These are phyloP conservation scores for Abrostola triplasia DNA, from an alignment of 2,888 invertebrate genomes.

Conservation along the genomic window DNA sequence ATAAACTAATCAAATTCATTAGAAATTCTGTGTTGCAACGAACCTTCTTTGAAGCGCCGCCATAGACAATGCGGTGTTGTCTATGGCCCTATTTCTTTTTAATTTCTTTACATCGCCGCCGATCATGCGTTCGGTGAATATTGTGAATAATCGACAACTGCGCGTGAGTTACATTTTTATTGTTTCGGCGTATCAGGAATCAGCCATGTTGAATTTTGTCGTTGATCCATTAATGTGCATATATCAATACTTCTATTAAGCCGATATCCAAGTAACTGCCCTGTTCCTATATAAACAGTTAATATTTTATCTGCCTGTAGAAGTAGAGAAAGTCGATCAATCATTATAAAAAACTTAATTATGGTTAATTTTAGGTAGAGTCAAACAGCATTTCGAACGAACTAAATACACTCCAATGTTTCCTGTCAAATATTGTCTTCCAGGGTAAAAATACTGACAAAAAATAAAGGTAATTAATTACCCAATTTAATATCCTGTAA, in stretches of 20 bases:
- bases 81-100: constrained; percentile 82
- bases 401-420: too few relatives aligned
- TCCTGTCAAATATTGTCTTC: too few relatives aligned
- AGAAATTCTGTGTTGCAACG: constrained; percentile 66
- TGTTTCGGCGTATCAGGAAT: constrained; percentile 39
- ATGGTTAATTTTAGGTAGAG: too few relatives aligned
- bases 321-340: too few relatives aligned
- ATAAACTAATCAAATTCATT: constrained; percentile 73
- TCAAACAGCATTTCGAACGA: too few relatives aligned
- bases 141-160: constrained; percentile 67
- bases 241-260: not conserved
- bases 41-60: constrained; percentile 62
- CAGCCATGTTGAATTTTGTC: constrained; percentile 46
- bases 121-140: constrained; percentile 71
- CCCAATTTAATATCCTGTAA: too few relatives aligned
- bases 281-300: too few relatives aligned
- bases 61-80: constrained; percentile 69
- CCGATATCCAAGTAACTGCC: not conserved
- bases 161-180: constrained; percentile 52
- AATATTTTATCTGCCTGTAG: too few relatives aligned
- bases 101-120: constrained; percentile 79
- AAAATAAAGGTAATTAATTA: too few relatives aligned
- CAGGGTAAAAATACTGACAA: too few relatives aligned
- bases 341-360: too few relatives aligned
- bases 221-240: constrained; percentile 23